Evolutionary conservation across 2,113 vertebrate genomes (phyloP).

Genomic region (Caranx melampygus): DNA sequence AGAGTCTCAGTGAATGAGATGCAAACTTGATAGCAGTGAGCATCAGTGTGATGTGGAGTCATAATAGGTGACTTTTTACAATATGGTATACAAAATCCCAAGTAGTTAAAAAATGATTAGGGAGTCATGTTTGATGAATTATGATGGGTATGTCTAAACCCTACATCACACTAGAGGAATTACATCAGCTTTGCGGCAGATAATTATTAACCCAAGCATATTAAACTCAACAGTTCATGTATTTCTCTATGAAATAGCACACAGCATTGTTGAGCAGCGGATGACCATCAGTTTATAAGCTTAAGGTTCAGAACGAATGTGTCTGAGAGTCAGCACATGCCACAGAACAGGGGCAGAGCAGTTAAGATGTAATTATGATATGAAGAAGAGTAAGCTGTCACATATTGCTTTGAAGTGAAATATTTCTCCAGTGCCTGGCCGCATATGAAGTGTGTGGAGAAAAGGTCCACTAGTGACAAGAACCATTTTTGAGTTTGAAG

Average conservation of each 20-base stretch:
- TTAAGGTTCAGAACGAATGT: slow-evolving; percentile 19
- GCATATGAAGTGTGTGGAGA: not conserved
- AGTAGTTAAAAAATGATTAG: slow-evolving; percentile 7
- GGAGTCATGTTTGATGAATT: slow-evolving; percentile 30
- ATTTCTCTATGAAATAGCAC: slow-evolving; percentile 21
- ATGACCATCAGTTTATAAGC: slow-evolving; percentile 52
- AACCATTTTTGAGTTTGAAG: slow-evolving; percentile 3
- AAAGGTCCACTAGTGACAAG: slow-evolving; percentile 17
- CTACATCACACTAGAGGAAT: slow-evolving; percentile 16
- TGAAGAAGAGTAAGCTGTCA: slow-evolving; percentile 21
- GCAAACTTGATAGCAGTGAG: not conserved
- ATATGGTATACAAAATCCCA: not conserved
- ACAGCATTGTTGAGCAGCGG: slow-evolving; percentile 43
- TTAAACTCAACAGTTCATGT: slow-evolving; percentile 20
- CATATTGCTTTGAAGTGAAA: slow-evolving; percentile 31
- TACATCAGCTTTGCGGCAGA: slow-evolving; percentile 31
- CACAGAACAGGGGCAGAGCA: slow-evolving; percentile 30
- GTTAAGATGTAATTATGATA: slow-evolving; percentile 67
- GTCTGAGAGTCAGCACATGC: slow-evolving; percentile 9
- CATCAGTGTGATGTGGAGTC: not conserved
- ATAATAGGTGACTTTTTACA: slow-evolving; percentile 9
- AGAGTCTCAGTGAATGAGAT: not conserved
- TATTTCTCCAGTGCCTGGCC: slow-evolving; percentile 7
- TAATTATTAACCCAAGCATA: slow-evolving; percentile 50
- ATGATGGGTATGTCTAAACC: slow-evolving; percentile 25